Evolutionary conservation across 2,888 invertebrate species (phyloP), one percentile per base, ranked within the genome.

Genomic region (Temnothorax rugatulus): DNA sequence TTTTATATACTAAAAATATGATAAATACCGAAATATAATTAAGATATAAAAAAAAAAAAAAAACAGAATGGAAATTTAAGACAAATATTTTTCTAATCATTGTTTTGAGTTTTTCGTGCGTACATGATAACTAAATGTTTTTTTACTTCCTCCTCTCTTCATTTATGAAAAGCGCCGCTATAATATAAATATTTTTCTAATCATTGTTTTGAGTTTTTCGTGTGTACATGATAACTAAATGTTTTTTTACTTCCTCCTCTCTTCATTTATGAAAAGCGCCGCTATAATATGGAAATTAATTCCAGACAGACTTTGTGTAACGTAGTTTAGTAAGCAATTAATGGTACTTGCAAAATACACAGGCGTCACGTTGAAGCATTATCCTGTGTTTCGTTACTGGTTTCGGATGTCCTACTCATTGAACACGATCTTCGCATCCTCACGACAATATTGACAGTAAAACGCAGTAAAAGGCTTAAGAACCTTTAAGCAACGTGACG

Each of bases 401-500:
- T 66, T 63, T 84, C 82, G 52, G 71, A 34, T 82, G 61, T 41
- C 83, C 41, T 34, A 68, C 81, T 83, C 66, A 68, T 83, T 68
- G 86, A 85, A 86, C 73, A 83, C 50, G 81, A 84, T 47, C 79
- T 57, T 8, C 38, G 54, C 38, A 77, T 76, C 83, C 76, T 84
- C 84, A 21, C 44, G 73, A 52, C 44, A 47, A 69, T 71, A 71
- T 52, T 52, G 63, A 59, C 18, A 71, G 34, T 59, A 79, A 76
- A 87, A 74, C 76, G 61, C 47, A 77, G n/a, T n/a, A n/a, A n/a
- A n/a, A 87, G 74, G 81, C 82, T 84, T 84, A 77, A 86, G 88
- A 84, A 86, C 81, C 88, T 88, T 89, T 88, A 84, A 68, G 86
- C 68, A 87, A 90, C 82, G 50, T 79, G 87, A 88, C 66, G 83